phyloP scores from a whole-genome alignment of 2,113 vertebrate genomes.

The Pedionomus torquatus region DNA sequence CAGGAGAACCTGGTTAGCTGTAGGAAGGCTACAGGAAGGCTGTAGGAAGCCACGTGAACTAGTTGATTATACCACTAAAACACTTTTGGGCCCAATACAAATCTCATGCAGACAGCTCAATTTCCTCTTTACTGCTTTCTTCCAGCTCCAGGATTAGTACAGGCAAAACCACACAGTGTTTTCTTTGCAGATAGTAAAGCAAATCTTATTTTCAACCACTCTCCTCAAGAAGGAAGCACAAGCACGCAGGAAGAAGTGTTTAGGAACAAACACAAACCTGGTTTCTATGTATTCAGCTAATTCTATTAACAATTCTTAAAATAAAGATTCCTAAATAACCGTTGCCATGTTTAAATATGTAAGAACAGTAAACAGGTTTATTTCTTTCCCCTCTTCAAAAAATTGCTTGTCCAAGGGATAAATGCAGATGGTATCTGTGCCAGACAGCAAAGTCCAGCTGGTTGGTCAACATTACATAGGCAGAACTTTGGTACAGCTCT shows the following conservation, averaged over 20 bases:
- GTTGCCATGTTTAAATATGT: not conserved
- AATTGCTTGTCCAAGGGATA: not conserved
- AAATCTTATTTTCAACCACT: not conserved
- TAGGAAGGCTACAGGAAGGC: not conserved
- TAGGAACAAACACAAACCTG: not conserved
- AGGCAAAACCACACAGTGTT: accelerated
- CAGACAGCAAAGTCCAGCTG: not conserved
- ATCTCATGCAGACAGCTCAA: not conserved
- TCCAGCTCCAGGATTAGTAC: not conserved
- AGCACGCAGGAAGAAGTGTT: not conserved
- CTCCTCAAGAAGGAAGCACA: not conserved
- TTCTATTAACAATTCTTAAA: not conserved
- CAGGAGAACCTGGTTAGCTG: not conserved
- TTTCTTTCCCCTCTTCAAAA: too few species aligned
- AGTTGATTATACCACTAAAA: not conserved
- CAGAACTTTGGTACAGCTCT: not conserved
- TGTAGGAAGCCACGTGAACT: not conserved
- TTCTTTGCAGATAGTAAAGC: not conserved
- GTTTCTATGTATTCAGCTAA: not conserved
- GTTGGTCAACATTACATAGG: accelerated
- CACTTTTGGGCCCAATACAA: not conserved
- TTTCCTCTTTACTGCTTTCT: not conserved
- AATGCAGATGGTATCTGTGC: not conserved
- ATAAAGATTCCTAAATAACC: not conserved
- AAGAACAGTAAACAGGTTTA: not conserved